Conservation (phyloP, 1,140 invertebrate species). For the Teleogryllus occipitalis region DNA sequence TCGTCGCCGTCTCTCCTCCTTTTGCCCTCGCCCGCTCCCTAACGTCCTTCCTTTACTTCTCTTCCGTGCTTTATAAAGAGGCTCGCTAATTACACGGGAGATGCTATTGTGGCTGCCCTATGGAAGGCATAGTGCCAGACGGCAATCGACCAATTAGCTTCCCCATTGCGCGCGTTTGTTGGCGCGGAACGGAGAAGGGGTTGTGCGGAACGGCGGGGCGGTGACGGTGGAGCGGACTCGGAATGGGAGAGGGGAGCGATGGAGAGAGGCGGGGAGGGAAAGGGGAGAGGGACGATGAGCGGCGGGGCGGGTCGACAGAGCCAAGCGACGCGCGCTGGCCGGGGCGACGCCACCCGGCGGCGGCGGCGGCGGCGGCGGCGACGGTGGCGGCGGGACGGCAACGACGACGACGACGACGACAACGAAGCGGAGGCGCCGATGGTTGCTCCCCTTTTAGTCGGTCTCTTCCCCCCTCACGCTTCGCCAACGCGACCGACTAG, state of each 20-base stretch:
- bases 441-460: too few relatives aligned
- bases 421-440: too few relatives aligned
- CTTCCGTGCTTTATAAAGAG: neutral
- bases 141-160: conserved; percentile 3
- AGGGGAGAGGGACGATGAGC: too few relatives aligned
- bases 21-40: neutral
- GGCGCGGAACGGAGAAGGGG: neutral
- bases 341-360: too few relatives aligned
- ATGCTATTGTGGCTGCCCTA: neutral
- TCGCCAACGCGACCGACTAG: too few relatives aligned
- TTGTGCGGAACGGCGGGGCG: neutral
- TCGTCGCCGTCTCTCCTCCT: neutral
- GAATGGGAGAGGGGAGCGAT: neutral
- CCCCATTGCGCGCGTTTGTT: neutral
- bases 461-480: too few relatives aligned
- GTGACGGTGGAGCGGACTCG: neutral
- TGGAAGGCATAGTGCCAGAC: neutral
- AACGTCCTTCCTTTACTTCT: neutral
- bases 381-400: too few relatives aligned
- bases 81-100: neutral
- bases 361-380: too few relatives aligned
- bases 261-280: too few relatives aligned
- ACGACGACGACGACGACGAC: too few relatives aligned
- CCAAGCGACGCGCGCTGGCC: too few relatives aligned
- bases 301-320: too few relatives aligned